Conservation (phyloP, 35 echinoderm and acorn worm genomes). For the Ophioderma brevispina region DNA sequence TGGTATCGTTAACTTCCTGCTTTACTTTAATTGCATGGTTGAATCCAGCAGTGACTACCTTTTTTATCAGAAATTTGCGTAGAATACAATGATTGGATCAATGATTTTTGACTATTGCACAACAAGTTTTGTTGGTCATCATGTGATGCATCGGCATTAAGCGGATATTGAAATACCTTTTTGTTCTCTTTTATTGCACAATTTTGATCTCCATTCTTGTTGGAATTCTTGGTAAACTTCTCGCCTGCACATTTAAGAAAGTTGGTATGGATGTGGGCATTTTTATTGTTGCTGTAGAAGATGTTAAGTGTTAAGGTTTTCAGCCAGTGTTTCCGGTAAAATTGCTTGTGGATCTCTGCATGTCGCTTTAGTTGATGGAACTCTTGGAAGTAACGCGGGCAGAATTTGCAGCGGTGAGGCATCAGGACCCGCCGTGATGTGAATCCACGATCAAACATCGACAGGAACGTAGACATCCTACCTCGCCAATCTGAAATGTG, state of each 20-base stretch:
- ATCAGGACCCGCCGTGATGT: neutral
- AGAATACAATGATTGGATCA: too few species aligned
- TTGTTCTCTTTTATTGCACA: neutral
- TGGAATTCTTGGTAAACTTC: neutral
- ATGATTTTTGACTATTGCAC: too few species aligned
- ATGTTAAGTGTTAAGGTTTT: neutral
- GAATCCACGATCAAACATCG: neutral
- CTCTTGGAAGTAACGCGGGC: neutral
- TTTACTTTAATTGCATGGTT: too few species aligned
- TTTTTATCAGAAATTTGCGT: too few species aligned
- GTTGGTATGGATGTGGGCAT: neutral
- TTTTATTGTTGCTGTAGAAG: neutral
- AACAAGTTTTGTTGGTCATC: too few species aligned
- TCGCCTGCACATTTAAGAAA: neutral
- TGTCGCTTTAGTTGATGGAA: neutral
- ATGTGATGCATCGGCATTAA: neutral
- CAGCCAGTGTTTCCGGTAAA: neutral
- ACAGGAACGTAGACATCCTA: neutral
- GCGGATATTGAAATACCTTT: neutral
- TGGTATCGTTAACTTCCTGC: too few species aligned
- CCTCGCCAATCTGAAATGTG: too few species aligned
- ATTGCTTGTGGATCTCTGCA: neutral
- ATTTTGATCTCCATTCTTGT: neutral
- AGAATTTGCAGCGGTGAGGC: neutral
- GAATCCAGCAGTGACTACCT: too few species aligned